phyloP scores from a whole-genome alignment of 2,888 invertebrate species.

The Acleris holmiana region DNA sequence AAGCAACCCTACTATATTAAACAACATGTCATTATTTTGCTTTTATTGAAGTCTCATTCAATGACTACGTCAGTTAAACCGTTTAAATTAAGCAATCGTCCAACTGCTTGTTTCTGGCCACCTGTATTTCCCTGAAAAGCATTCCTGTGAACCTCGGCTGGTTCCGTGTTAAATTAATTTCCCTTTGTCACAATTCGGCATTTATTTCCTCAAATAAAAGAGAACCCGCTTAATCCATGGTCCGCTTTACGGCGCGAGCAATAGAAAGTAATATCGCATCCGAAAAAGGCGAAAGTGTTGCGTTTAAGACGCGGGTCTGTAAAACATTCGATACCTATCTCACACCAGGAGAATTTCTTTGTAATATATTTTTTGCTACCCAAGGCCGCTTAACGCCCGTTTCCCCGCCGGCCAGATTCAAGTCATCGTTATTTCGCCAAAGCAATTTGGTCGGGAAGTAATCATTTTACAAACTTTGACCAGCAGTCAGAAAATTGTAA shows the following conservation, averaged over 20 bases:
- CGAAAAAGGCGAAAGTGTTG: slow-evolving; percentile 12
- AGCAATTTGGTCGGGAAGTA: slow-evolving; percentile 60
- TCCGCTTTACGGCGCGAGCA: neutral
- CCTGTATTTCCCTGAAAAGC: too few relatives aligned
- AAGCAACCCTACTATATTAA: too few relatives aligned
- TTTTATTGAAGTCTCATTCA: too few relatives aligned
- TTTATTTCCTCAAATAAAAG: slow-evolving; percentile 13
- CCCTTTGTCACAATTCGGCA: slow-evolving; percentile 11
- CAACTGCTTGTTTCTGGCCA: too few relatives aligned
- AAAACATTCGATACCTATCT: slow-evolving; percentile 21
- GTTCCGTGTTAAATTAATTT: slow-evolving; percentile 14
- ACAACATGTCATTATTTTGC: too few relatives aligned
- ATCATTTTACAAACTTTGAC: slow-evolving; percentile 50
- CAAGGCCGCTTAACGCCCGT: slow-evolving; percentile 50
- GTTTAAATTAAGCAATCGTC: too few relatives aligned
- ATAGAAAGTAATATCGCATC: slow-evolving; percentile 14
- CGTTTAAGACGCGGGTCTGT: slow-evolving; percentile 9
- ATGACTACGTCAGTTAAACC: too few relatives aligned
- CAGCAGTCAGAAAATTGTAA: slow-evolving; percentile 5
- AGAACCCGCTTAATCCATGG: slow-evolving; percentile 7
- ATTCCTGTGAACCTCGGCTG: neutral
- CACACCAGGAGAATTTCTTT: slow-evolving; percentile 45
- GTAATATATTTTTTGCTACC: slow-evolving; percentile 57
- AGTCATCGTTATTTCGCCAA: slow-evolving; percentile 61
- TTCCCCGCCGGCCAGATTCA: slow-evolving; percentile 56